A percentile compares a stretch with the other conserved stretches of the same genome.
phyloP scores from a whole-genome alignment of 1,140 invertebrate species.

The Protaetia brevitarsis region DNA sequence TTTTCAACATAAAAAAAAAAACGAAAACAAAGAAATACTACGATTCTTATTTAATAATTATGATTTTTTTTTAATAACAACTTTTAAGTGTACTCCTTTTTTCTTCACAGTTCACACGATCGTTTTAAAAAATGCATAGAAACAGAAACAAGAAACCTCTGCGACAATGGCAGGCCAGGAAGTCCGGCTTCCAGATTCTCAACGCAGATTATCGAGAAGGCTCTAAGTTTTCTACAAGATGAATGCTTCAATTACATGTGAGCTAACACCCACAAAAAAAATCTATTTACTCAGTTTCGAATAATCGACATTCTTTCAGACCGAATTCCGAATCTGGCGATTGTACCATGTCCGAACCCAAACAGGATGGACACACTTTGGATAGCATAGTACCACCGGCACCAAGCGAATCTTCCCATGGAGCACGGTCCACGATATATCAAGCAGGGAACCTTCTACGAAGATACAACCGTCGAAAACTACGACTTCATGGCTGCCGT shows the following conservation, averaged over 20 bases:
- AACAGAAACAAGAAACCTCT: constrained; percentile 52
- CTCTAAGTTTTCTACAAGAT: constrained; percentile 57
- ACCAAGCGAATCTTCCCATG: constrained; percentile 44
- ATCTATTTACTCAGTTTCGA: too few species aligned
- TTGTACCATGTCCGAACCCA: constrained; percentile 41
- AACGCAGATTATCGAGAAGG: constrained; percentile 57
- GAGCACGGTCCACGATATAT: constrained; percentile 39
- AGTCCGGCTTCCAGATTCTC: constrained; percentile 54
- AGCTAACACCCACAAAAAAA: too few species aligned
- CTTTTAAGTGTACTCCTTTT: too few species aligned
- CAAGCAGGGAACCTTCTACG: constrained; percentile 35
- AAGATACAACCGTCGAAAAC: constrained; percentile 35
- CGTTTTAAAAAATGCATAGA: constrained; percentile 58
- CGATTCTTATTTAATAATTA: too few species aligned
- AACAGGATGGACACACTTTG: constrained; percentile 32
- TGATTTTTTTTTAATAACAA: too few species aligned
- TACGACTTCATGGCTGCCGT: constrained; percentile 36
- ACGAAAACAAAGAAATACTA: too few species aligned
- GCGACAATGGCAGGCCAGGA: constrained; percentile 51
- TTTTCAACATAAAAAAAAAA: too few species aligned
- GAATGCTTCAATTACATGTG: constrained; percentile 60
- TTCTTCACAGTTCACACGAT: constrained; percentile 54
- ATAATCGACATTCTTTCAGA: constrained; percentile 38
- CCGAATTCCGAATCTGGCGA: constrained; percentile 50
- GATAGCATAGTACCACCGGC: constrained; percentile 36